Evolutionary conservation across 2,888 invertebrate species (phyloP), one percentile per base, ranked within the genome.

Genomic region (Hirudinaria manillensis): DNA sequence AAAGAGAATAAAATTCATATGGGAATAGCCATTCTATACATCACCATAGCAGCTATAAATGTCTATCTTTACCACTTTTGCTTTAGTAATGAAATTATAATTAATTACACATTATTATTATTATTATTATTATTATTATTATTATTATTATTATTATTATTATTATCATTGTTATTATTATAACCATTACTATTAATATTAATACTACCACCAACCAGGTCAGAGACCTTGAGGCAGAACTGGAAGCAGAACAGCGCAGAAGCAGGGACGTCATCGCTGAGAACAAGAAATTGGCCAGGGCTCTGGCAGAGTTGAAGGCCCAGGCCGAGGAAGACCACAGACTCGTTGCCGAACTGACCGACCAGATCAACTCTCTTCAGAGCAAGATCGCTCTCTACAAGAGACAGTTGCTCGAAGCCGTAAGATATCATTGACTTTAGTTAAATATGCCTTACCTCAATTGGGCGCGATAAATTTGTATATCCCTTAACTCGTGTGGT

Each of bases 401-500:
- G 80, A 80, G 85, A 77, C 85, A 85, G 81, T 81, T 85, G 73
- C 83, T 85, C 72, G 85, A 85, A 79, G 84, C 84, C 67, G 85
- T 85, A 79, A 81, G 85, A 83, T 6, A 6, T 21, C 16, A 21
- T 10, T 13, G 32, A 29, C 36, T 45, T 55, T 53, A 3, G 4
- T 55, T 19, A 6, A 7, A 10, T 29, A 19, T 53, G 10, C n/a
- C n/a, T n/a, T 16, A 27, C 27, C 27, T 4, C 10, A 19, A 34
- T 21, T 71, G 38, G n/a, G 10, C 4, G 24, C 38, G 38, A 13
- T 10, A 6, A 27, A 21, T 53, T n/a, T 51, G 45, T 19, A 7
- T 55, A 13, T n/a, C 56, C 1, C 3, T n/a, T 70, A 19, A 29
- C 36, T 70, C 36, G 29, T 71, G 38, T n/a, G 51, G 34, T 29